Base-by-base conservation (phyloP, 1,140 invertebrate genomes). In the Caenorhabditis tropicalis region DNA sequence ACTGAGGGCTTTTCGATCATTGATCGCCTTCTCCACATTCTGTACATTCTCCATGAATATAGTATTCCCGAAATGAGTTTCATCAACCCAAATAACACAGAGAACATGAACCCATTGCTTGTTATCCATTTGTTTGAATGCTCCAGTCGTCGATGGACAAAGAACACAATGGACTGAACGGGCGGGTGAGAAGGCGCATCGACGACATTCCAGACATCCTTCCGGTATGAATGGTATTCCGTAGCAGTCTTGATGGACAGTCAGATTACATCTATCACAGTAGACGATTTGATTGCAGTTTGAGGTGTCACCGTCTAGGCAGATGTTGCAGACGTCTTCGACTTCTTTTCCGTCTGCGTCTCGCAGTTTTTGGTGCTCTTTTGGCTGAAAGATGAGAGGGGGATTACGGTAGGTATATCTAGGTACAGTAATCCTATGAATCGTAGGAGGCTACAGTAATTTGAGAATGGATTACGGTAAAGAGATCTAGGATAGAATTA, bases 211-310 rank as follows among this genome's bases (percentile, higher is more conserved):
- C 97, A 97, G 99, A 91, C 98, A 96, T 19, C 97, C 97, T 92
- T 99, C 97, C 0, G 97, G 98, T 89, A 99, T 98, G 90, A 98
- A 98, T 27, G 97, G 97, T 9, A 98, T 96, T 70, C 98, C 98
- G 92, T 99, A 99, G 91, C 98, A 99, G 92, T 99, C 97, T 91
- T 98, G 97, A 92, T 99, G 97, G 27, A 99, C 97, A 29, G 97
- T 96, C 39, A 99, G 92, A 92, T 99, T 98, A 92, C 97, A 99
- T 96, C 98, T 98, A 92, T 99, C 97, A 93, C 97, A 99, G 92
- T 99, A 99, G 39, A 99, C 93, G 89, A 96, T 96, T 43, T 95
- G 95, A 92, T 98, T 98, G 85, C 95, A 96, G 91, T 98, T 98
- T 90, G 97, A 95, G 92, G 96, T 98, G 91, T 98, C 96, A 16